phyloP scores from a whole-genome alignment of 2,113 vertebrate genomes.

The Rhinoderma darwinii region DNA sequence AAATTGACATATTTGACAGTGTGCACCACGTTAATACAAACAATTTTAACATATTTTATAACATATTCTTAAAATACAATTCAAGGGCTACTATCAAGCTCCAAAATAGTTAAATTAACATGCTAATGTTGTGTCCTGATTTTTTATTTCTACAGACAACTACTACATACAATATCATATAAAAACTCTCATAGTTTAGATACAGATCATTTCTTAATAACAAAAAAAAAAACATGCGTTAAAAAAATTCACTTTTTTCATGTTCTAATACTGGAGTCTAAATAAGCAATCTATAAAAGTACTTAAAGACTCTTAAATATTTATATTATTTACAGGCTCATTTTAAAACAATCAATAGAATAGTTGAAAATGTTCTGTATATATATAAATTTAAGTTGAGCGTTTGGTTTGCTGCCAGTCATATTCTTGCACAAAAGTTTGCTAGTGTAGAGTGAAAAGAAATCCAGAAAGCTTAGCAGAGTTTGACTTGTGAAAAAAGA shows the following conservation, averaged over 20 bases:
- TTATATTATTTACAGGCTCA: not conserved
- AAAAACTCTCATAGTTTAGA: not conserved
- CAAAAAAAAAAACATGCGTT: not conserved
- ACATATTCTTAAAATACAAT: not conserved
- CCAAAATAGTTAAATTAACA: not conserved
- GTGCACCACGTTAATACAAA: not conserved
- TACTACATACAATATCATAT: not conserved
- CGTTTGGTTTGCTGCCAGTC: not conserved
- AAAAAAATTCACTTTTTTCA: not conserved
- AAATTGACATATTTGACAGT: not conserved
- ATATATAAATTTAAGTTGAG: no score
- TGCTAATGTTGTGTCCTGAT: not conserved
- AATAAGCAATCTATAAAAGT: not conserved
- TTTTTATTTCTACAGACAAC: not conserved
- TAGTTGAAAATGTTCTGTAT: not conserved
- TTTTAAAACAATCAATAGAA: no score
- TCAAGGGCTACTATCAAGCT: not conserved
- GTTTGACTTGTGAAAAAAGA: slow-evolving; percentile 67
- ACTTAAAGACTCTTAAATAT: not conserved
- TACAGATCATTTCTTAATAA: not conserved
- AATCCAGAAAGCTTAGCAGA: slow-evolving; percentile 65
- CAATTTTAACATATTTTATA: not conserved
- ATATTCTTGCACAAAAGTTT: slow-evolving; percentile 23
- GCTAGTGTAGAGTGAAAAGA: not conserved
- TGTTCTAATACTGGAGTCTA: not conserved